phyloP scores from a whole-genome alignment of 1,140 invertebrate genomes.

The Camponotus vicinus region DNA sequence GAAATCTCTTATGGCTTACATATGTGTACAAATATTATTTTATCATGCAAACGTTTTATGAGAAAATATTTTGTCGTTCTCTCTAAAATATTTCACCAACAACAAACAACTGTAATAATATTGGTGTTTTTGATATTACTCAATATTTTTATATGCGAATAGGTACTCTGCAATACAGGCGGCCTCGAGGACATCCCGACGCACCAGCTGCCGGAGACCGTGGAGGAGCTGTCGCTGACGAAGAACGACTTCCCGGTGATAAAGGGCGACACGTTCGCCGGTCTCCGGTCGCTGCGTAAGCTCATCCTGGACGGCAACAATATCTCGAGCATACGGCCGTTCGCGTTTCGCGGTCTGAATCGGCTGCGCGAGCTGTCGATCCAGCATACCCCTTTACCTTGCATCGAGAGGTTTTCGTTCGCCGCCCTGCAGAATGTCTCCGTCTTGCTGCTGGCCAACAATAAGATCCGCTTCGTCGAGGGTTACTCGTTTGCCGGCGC shows the following conservation, averaged over 20 bases:
- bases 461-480: conserved; percentile 92
- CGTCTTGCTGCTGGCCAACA: conserved; percentile 91
- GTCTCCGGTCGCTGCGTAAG: conserved; percentile 90
- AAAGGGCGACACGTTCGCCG: conserved; percentile 92
- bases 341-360: conserved; percentile 93
- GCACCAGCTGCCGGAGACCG: conserved; percentile 89
- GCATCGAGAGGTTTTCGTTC: conserved; percentile 92
- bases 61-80: too few relatives aligned
- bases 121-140: too few relatives aligned
- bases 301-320: conserved; percentile 93
- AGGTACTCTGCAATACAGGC: conserved; percentile 95
- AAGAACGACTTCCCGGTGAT: conserved; percentile 93
- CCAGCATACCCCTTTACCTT: conserved; percentile 92
- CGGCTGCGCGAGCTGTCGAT: conserved; percentile 92
- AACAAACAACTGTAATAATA: too few relatives aligned
- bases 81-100: too few relatives aligned
- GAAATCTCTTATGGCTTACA: not conserved
- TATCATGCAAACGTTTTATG: too few relatives aligned
- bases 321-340: conserved; percentile 92
- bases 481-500: conserved; percentile 94
- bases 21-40: too few relatives aligned
- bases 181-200: conserved; percentile 92
- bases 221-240: conserved; percentile 93
- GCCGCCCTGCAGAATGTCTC: conserved; percentile 93
- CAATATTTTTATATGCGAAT: conserved; percentile 43